Conservation (phyloP, 2,888 invertebrate species). For the Campopleginae sp. region DNA sequence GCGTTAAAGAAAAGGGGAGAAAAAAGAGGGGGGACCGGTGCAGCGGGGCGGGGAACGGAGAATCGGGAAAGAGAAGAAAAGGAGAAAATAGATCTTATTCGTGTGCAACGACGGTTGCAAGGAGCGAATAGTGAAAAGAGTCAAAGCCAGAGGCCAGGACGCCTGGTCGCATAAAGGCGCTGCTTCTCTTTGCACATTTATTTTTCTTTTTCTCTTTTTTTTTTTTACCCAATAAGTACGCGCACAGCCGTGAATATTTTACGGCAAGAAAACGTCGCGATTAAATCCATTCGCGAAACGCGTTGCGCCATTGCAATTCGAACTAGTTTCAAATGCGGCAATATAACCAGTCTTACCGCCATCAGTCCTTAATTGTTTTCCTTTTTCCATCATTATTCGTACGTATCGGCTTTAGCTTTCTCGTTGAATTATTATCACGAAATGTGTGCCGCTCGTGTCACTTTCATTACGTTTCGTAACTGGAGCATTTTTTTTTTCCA, state of each 20-base stretch:
- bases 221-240: constrained; percentile 29
- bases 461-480: neutral
- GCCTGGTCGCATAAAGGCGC: constrained; percentile 41
- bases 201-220: constrained; percentile 27
- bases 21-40: no score
- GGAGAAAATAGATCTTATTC: constrained; percentile 33
- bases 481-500: neutral
- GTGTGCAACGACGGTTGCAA: constrained; percentile 21
- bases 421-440: neutral
- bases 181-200: constrained; percentile 26
- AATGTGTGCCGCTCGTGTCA: neutral
- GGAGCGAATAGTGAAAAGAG: constrained; percentile 21
- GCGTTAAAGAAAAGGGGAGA: constrained; percentile 18
- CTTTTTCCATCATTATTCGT: neutral
- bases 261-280: constrained; percentile 2
- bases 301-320: neutral
- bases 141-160: constrained; percentile 25
- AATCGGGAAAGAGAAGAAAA: constrained; percentile 11
- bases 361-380: neutral
- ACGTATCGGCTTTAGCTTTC: neutral
- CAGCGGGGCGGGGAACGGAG: constrained; percentile 22
- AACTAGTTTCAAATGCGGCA: constrained; percentile 15
- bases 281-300: neutral
- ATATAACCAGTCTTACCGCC: no score
- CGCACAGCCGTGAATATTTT: constrained; percentile 19